Evolutionary conservation across 2,797 vertebrate genomes (phyloP).

Genomic region (Sebastes hubbsi): DNA sequence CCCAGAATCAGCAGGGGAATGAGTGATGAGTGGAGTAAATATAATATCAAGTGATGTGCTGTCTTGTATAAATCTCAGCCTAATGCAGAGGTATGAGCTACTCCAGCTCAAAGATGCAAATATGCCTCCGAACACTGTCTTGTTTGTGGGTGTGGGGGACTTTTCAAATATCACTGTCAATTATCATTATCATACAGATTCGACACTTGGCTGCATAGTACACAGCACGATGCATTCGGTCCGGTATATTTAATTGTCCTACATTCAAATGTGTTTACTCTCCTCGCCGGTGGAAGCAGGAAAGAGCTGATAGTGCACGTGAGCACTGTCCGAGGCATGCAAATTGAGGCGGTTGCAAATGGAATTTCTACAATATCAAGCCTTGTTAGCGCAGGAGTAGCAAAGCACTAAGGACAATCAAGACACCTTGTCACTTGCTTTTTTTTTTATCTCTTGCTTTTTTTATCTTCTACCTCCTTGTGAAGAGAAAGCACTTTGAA

Average conservation of each 20-base stretch:
- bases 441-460: slow-evolving; percentile 40
- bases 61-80: slow-evolving; percentile 39
- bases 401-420: slow-evolving; percentile 96
- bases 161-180: slow-evolving; percentile 40
- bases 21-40: slow-evolving; percentile 62
- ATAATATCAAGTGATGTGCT: slow-evolving; percentile 46
- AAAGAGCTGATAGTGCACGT: slow-evolving; percentile 89
- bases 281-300: slow-evolving; percentile 23
- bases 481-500: slow-evolving; percentile 97
- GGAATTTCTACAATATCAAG: slow-evolving; percentile 95
- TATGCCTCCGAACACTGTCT: slow-evolving; percentile 32
- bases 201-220: not conserved
- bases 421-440: slow-evolving; percentile 94
- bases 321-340: slow-evolving; percentile 89
- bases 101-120: slow-evolving; percentile 42
- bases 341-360: slow-evolving; percentile 93
- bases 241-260: slow-evolving; percentile 39
- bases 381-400: slow-evolving; percentile 94
- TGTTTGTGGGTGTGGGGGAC: not conserved
- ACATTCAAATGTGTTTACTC: slow-evolving; percentile 25
- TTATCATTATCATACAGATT: slow-evolving; percentile 31
- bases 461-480: slow-evolving; percentile 93
- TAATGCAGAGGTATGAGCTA: slow-evolving; percentile 8
- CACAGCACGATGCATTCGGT: not conserved
- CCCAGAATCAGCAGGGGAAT: slow-evolving; percentile 36